These are phyloP conservation scores for Dreissena polymorpha DNA, from an alignment of 1,140 invertebrate genomes.

Conservation along the genomic window DNA sequence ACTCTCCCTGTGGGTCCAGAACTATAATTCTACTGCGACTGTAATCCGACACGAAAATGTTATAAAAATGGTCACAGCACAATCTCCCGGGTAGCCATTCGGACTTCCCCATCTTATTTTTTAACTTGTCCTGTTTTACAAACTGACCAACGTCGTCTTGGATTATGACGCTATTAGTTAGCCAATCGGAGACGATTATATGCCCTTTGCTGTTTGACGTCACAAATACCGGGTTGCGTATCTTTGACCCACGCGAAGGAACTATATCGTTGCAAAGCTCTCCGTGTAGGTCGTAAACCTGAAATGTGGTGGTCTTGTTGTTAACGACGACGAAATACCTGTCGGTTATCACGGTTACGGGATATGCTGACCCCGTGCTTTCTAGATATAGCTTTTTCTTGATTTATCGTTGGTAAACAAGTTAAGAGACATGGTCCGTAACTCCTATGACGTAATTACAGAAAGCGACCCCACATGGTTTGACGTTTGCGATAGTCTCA, in stretches of 20 bases:
- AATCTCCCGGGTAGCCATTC: slow-evolving; percentile 47
- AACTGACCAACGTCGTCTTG: slow-evolving; percentile 44
- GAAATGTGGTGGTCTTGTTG: slow-evolving; percentile 44
- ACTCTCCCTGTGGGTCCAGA: slow-evolving; percentile 43
- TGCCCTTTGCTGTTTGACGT: slow-evolving; percentile 46
- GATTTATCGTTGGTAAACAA: slow-evolving; percentile 34
- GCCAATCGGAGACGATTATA: slow-evolving; percentile 51
- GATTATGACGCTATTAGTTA: slow-evolving; percentile 46
- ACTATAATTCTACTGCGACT: slow-evolving; percentile 50
- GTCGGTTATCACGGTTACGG: slow-evolving; percentile 24
- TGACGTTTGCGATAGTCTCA: slow-evolving; percentile 44
- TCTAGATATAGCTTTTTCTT: slow-evolving; percentile 51
- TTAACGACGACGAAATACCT: slow-evolving; percentile 47
- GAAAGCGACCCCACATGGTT: slow-evolving; percentile 36
- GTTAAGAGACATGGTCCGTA: slow-evolving; percentile 47
- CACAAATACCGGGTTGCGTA: slow-evolving; percentile 47
- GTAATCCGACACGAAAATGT: slow-evolving; percentile 49
- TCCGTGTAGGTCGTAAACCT: slow-evolving; percentile 41
- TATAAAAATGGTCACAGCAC: slow-evolving; percentile 53
- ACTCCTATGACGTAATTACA: slow-evolving; percentile 33
- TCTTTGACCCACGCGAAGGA: slow-evolving; percentile 40
- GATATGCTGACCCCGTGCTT: slow-evolving; percentile 49
- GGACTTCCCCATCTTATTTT: slow-evolving; percentile 27
- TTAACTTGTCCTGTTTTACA: slow-evolving; percentile 44
- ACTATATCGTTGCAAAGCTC: slow-evolving; percentile 41